Percentiles rank a stretch among this genome's conserved stretches.
Evolutionary conservation across 2,888 invertebrate genomes (phyloP).

Genomic region (Ochlodes sylvanus): DNA sequence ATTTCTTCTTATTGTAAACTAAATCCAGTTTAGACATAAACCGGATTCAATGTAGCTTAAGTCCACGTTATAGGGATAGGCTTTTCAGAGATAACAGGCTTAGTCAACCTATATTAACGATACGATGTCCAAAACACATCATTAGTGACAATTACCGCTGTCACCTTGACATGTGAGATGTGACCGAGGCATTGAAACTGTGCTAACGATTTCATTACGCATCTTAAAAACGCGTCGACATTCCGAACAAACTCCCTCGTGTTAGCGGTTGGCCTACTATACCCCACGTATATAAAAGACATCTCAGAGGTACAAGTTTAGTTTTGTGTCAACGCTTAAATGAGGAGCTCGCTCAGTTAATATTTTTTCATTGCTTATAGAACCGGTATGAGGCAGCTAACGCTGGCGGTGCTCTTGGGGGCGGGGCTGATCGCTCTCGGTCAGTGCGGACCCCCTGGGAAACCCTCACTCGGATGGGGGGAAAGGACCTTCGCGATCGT

Average conservation of each 20-base stretch:
- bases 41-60: conserved; percentile 21
- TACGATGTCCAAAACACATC: conserved; percentile 48
- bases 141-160: conserved; percentile 61
- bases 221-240: conserved; percentile 69
- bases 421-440: conserved; percentile 58
- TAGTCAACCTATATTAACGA: conserved; percentile 7
- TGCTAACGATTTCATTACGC: conserved; percentile 78
- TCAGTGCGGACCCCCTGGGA: conserved; percentile 71
- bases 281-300: conserved; percentile 75
- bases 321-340: conserved; percentile 66
- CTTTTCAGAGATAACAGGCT: conserved; percentile 21
- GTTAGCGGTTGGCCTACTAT: conserved; percentile 83
- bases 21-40: conserved; percentile 11
- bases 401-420: conserved; percentile 59
- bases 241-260: conserved; percentile 63
- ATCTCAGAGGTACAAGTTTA: conserved; percentile 66
- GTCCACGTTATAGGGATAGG: conserved; percentile 19
- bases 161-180: conserved; percentile 75
- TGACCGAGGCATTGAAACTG: conserved; percentile 74
- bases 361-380: conserved; percentile 64
- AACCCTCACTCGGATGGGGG: conserved; percentile 77
- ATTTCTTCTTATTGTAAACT: too few relatives aligned
- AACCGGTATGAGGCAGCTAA: conserved; percentile 72
- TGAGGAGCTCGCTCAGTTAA: conserved; percentile 59
- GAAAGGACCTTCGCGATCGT: conserved; percentile 77